phyloP scores from a whole-genome alignment of 1,140 invertebrate species.

The Planococcus citri region DNA sequence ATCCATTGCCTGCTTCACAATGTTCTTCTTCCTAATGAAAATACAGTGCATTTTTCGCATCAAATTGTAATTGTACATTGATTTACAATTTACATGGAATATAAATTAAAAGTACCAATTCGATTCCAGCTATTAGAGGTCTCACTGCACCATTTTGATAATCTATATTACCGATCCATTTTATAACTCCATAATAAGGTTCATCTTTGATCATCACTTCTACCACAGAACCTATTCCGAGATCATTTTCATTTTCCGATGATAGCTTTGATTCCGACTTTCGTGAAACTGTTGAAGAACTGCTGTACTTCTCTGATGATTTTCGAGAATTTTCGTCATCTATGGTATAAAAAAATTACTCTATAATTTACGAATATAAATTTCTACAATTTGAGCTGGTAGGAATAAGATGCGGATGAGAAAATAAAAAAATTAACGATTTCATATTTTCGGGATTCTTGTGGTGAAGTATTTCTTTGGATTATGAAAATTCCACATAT shows the following conservation, averaged over 20 bases:
- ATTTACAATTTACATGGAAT: neutral
- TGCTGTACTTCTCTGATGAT: neutral
- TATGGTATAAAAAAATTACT: too few relatives aligned
- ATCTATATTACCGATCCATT: slow-evolving; percentile 63
- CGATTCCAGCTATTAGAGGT: slow-evolving; percentile 49
- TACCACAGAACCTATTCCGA: slow-evolving; percentile 60
- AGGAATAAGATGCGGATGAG: too few relatives aligned
- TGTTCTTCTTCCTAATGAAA: slow-evolving; percentile 50
- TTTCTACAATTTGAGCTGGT: too few relatives aligned
- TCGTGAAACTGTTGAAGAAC: neutral
- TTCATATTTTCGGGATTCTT: too few relatives aligned
- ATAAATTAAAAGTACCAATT: slow-evolving; percentile 41
- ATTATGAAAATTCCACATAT: too few relatives aligned
- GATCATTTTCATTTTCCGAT: slow-evolving; percentile 25
- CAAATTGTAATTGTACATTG: neutral
- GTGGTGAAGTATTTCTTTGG: too few relatives aligned
- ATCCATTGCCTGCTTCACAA: slow-evolving; percentile 58
- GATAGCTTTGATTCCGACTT: neutral
- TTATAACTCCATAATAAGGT: slow-evolving; percentile 62
- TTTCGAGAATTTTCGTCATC: neutral
- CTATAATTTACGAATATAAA: too few relatives aligned
- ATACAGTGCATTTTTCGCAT: neutral
- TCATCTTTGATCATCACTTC: slow-evolving; percentile 48
- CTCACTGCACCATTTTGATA: slow-evolving; percentile 33
- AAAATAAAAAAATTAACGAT: too few relatives aligned